Percentiles rank a stretch among this genome's conserved stretches.
These are phyloP conservation scores for Timema cristinae DNA, from an alignment of 2,888 invertebrate species.

Conservation along the genomic window DNA sequence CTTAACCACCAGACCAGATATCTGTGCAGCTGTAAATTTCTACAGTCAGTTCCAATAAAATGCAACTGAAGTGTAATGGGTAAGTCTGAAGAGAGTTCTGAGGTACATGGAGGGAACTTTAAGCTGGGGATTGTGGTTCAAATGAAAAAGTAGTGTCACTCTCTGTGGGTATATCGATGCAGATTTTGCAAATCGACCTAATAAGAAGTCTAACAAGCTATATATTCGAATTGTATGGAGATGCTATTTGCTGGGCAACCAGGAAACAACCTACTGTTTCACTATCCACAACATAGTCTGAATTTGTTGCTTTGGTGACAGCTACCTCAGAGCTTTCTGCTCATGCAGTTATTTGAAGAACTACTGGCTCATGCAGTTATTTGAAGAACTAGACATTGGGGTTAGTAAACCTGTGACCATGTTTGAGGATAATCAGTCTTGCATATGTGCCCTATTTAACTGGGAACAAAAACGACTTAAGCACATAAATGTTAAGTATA, in stretches of 20 bases:
- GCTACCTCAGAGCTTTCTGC: neutral
- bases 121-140: too few species aligned
- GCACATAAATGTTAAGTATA: too few species aligned
- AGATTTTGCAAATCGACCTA: too few species aligned
- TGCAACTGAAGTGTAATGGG: too few species aligned
- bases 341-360: too few species aligned
- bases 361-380: neutral
- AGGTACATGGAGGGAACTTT: too few species aligned
- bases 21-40: slow-evolving; percentile 3
- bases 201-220: neutral
- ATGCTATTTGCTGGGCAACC: too few species aligned
- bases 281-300: neutral
- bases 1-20: neutral
- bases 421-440: slow-evolving; percentile 9
- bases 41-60: slow-evolving; percentile 7
- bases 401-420: neutral
- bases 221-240: slow-evolving; percentile 9
- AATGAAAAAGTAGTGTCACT: too few species aligned
- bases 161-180: too few species aligned
- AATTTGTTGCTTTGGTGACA: neutral
- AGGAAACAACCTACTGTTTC: too few species aligned
- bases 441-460: neutral
- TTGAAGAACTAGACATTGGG: neutral
- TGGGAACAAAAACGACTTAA: neutral
- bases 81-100: too few species aligned